phyloP scores from a whole-genome alignment of 2,888 invertebrate species.

The Atethmia centrago region DNA sequence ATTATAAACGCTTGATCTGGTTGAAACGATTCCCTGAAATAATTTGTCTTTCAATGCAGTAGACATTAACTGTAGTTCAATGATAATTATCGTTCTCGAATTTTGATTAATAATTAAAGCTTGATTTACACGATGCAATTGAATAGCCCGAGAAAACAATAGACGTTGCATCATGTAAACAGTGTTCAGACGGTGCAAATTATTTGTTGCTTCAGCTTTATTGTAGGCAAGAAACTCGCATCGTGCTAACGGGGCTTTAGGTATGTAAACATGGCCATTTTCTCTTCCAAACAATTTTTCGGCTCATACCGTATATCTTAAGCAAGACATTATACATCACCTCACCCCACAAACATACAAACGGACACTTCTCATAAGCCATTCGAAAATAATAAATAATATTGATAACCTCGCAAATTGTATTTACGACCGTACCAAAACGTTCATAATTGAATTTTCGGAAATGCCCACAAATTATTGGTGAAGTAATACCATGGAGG shows the following conservation, averaged over 20 bases:
- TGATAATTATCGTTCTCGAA: slow-evolving; percentile 62
- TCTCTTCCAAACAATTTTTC: neutral
- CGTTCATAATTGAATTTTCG: slow-evolving; percentile 70
- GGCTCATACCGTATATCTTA: neutral
- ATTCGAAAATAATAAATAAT: slow-evolving; percentile 59
- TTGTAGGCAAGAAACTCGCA: no score
- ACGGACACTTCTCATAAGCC: slow-evolving; percentile 9
- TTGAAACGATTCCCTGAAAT: slow-evolving; percentile 78
- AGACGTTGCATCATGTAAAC: no score
- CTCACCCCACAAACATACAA: slow-evolving; percentile 34
- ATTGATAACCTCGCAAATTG: slow-evolving; percentile 69
- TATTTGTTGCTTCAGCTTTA: no score
- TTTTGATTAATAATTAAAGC: slow-evolving; percentile 56
- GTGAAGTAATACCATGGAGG: slow-evolving; percentile 25
- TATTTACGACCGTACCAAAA: slow-evolving; percentile 71
- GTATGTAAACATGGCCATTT: no score
- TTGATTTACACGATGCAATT: no score
- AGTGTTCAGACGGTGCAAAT: no score
- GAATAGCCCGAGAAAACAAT: no score
- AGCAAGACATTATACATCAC: slow-evolving; percentile 30
- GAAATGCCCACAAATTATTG: slow-evolving; percentile 62
- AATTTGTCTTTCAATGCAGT: slow-evolving; percentile 61
- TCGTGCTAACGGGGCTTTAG: no score
- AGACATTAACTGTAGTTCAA: slow-evolving; percentile 61
- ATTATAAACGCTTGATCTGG: slow-evolving; percentile 77